Conservation (phyloP, 2,113 vertebrate genomes). For the Felis chaus region DNA sequence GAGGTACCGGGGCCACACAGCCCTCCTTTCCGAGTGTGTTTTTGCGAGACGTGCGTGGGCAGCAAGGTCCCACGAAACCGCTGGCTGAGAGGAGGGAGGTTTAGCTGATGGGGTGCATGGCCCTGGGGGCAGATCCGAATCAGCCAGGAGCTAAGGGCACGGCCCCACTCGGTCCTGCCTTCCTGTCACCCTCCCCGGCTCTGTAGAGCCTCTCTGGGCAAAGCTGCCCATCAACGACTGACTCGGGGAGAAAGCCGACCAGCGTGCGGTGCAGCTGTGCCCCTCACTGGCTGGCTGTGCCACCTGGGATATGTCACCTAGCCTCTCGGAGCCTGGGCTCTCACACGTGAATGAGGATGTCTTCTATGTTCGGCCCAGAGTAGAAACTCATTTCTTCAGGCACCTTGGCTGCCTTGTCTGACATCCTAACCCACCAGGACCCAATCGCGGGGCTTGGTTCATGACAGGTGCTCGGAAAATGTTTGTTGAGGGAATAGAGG, state of each 20-base stretch:
- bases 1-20: rapidly evolving
- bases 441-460: rapidly evolving
- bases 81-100: background rate
- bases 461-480: background rate
- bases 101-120: background rate
- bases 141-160: rapidly evolving
- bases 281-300: background rate
- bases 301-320: background rate
- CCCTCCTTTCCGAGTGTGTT: background rate
- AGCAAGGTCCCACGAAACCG: rapidly evolving
- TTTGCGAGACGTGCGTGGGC: rapidly evolving
- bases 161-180: rapidly evolving
- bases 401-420: background rate
- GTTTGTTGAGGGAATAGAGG: background rate
- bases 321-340: background rate
- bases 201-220: background rate
- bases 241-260: background rate
- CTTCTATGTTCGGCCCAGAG: background rate
- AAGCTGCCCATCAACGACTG: rapidly evolving
- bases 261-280: rapidly evolving
- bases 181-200: background rate
- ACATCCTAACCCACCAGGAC: background rate
- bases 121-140: background rate
- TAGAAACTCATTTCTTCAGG: background rate
- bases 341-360: rapidly evolving